Evolutionary conservation across 2,888 invertebrate genomes (phyloP), one percentile per base, ranked within the genome.

Genomic region (Patella ulyssiponensis): DNA sequence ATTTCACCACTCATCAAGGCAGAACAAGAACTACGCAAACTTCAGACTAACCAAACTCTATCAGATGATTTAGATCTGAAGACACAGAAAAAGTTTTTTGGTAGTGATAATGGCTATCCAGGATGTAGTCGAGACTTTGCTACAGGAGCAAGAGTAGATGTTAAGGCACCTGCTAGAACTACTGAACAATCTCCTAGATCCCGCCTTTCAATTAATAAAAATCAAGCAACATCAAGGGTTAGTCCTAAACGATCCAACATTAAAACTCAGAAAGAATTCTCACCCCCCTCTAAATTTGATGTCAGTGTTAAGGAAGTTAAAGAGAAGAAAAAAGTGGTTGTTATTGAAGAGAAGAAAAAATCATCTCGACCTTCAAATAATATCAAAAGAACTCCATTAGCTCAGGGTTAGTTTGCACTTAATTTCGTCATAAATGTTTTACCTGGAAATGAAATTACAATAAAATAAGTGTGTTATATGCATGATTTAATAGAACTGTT

Each of bases 1-100:
- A 20, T 64, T 54, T 89, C 89, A 17, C 89, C 89, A 3, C 75
- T 89, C 69, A 81, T 89, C 70, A 84, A 84, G 76, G 89, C 89
- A 11, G 89, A 89, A 79, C 79, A 84, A 33, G 88, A 89, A 56
- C 78, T 88, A 33, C 83, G 82, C n/a, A 84, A 82, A 64, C 79
- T 88, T n/a, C 84, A 86, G 52, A 81, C 83, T 51, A 82, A 84
- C 74, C 81, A 83, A 33, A 77, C 83, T 23, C 79, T 80, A 0
- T 76, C 79, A 14, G 78, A 80, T 12, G 82, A 83, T 58, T 83
- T 82, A 71, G 78, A 81, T 15, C 85, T 82, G 0, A 84, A 83
- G 77, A 81, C 84, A 2, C 86, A 87, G 81, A 85, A 85, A 73
- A 88, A 88, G 77, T 88, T 83, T 75, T 88, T 86, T 53, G 87